phyloP scores from a whole-genome alignment of 1,140 invertebrate species.

The Hetaerina americana region DNA sequence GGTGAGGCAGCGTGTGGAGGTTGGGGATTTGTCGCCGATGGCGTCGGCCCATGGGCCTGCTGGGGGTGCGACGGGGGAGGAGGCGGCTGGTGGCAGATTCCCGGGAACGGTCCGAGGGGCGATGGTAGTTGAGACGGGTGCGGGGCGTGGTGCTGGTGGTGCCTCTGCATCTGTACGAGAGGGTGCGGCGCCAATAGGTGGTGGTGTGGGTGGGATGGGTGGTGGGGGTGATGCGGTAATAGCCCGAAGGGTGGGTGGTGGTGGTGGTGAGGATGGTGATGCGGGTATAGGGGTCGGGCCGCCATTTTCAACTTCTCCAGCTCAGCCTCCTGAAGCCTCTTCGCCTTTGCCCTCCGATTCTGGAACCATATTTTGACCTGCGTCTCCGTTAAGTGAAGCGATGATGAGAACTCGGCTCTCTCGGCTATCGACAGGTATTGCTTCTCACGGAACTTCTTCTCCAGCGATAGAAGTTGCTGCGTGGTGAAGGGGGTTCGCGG shows the following conservation, averaged over 20 bases:
- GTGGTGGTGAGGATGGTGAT: conserved; percentile 33
- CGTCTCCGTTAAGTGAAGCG: conserved; percentile 87
- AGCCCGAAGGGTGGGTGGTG: conserved; percentile 32
- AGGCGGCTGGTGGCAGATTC: not conserved
- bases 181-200: conserved; percentile 24
- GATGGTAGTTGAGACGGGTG: not conserved
- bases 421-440: conserved; percentile 95
- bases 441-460: conserved; percentile 92
- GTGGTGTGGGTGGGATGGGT: conserved; percentile 26
- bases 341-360: conserved; percentile 88
- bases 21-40: no score
- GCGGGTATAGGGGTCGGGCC: conserved; percentile 28
- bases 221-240: conserved; percentile 24
- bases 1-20: not conserved
- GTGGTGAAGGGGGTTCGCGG: conserved; percentile 95
- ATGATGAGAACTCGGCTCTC: conserved; percentile 89
- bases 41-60: not conserved
- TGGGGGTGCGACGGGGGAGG: not conserved
- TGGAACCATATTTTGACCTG: conserved; percentile 98
- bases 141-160: not conserved
- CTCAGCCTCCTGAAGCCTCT: conserved; percentile 88
- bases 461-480: conserved; percentile 83
- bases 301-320: conserved; percentile 78
- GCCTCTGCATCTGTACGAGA: conserved; percentile 3
- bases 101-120: not conserved